Evolutionary conservation across 1,140 invertebrate genomes (phyloP).

Genomic region (Proctacanthus coquilletti): DNA sequence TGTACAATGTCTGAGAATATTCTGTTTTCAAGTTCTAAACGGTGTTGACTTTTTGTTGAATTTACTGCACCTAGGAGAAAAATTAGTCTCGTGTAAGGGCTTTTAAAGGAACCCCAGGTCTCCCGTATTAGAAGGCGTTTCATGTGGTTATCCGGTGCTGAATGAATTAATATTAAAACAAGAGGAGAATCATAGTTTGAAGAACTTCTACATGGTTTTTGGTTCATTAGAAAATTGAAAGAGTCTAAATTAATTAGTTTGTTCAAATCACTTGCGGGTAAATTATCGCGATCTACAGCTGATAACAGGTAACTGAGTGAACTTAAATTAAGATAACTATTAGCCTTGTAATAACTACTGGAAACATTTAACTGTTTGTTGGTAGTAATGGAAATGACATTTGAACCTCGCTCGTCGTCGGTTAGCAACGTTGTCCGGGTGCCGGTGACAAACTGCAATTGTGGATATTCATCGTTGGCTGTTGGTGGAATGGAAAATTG

Average conservation of each 20-base stretch:
- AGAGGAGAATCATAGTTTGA: slow-evolving; percentile 29
- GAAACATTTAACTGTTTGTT: slow-evolving; percentile 1
- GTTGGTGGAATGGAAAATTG: slow-evolving; percentile 2
- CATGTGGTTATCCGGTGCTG: slow-evolving; percentile 42
- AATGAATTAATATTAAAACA: slow-evolving; percentile 49
- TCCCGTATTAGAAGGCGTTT: slow-evolving; percentile 45
- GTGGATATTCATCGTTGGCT: slow-evolving; percentile 2
- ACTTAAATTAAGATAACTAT: not conserved
- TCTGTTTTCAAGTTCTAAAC: slow-evolving; percentile 42
- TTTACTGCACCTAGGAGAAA: slow-evolving; percentile 52
- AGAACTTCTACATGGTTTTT: slow-evolving; percentile 32
- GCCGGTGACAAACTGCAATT: slow-evolving; percentile 1
- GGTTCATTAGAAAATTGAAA: slow-evolving; percentile 40
- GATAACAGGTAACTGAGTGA: not conserved
- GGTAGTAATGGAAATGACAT: not conserved
- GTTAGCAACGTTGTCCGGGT: slow-evolving; percentile 2
- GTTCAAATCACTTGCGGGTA: slow-evolving; percentile 28
- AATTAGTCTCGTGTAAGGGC: slow-evolving; percentile 32
- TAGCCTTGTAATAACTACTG: not conserved
- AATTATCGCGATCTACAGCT: slow-evolving; percentile 17
- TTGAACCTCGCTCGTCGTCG: not conserved
- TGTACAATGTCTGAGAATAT: slow-evolving; percentile 56
- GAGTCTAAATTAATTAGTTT: slow-evolving; percentile 39
- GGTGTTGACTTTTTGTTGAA: slow-evolving; percentile 22
- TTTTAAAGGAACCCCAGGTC: slow-evolving; percentile 42